Conservation (phyloP, 2,113 vertebrate species). For the Opisthocomus hoazin region DNA sequence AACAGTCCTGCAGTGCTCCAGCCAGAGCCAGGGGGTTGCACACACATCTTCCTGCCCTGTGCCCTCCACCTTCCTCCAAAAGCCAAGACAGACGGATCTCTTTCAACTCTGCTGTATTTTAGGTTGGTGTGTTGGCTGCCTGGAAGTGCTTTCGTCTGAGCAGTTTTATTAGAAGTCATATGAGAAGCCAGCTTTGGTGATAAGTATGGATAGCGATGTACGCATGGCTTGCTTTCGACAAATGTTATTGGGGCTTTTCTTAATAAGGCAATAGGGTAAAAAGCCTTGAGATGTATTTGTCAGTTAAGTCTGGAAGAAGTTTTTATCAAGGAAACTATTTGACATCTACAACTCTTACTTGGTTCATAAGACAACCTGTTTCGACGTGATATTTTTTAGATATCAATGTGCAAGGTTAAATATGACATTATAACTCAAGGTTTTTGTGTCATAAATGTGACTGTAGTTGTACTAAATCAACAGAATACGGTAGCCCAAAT, state of each 20-base stretch:
- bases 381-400: neutral
- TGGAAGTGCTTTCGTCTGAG: neutral
- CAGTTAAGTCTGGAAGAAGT: neutral
- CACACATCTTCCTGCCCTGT: neutral
- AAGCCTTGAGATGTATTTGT: neutral
- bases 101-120: neutral
- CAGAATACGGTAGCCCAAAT: neutral
- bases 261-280: neutral
- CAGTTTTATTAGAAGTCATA: neutral
- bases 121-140: neutral
- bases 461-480: constrained; percentile 7
- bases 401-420: neutral
- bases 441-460: neutral
- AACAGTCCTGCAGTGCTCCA: neutral
- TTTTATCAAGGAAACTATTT: neutral
- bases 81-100: neutral
- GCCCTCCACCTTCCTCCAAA: neutral
- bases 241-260: neutral
- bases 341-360: neutral
- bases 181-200: neutral
- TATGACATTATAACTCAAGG: neutral
- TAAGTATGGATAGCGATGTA: neutral
- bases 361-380: neutral
- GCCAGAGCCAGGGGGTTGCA: neutral
- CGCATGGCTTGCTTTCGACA: neutral